Evolutionary conservation across 2,113 vertebrate genomes (phyloP), one percentile per base, ranked within the genome.

Genomic region (Tragelaphus imberbis): DNA sequence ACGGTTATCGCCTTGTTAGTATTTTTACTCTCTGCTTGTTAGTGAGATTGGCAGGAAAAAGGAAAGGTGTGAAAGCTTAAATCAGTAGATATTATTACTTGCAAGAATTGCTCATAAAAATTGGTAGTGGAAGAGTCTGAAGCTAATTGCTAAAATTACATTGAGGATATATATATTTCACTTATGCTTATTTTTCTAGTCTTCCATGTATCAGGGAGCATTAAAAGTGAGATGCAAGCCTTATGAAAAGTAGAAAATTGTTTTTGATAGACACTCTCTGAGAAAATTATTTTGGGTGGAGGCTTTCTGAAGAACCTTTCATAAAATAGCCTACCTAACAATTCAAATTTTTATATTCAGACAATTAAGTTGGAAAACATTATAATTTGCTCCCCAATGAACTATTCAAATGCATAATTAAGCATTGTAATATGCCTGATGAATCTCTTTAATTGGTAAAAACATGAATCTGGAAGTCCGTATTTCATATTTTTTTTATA

Each of bases 31-130:
- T 89, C 59, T 88, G 97, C 97, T 98, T 98, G 96, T 98, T 98
- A 98, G 97, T 94, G 96, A 97, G 91, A 98, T 97, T 98, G 97
- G 91, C 97, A 98, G 93, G 53, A 61, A 44, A 97, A 23, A 14
- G 28, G 96, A 97, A 98, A 97, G 97, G 97, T 98, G 97, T 97
- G 97, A 98, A 98, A 97, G 94, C 85, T 95, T 97, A 98, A 94
- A 98, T 96, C 96, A 94, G 95, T 96, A 96, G 92, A 81, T 97
- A 95, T 95, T 96, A 94, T 91, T 97, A 77, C 65, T 97, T 91
- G 51, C 30, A 94, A 97, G 84, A 97, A 90, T 97, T 93, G 95
- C 36, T 86, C 25, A 84, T 85, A 93, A 94, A 97, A 98, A 98
- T 59, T 87, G 81, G 61, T 96, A 47, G 53, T 55, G 23, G 51